Evolutionary conservation across 2,113 vertebrate species (phyloP).

Genomic region (Crotalus helleri): DNA sequence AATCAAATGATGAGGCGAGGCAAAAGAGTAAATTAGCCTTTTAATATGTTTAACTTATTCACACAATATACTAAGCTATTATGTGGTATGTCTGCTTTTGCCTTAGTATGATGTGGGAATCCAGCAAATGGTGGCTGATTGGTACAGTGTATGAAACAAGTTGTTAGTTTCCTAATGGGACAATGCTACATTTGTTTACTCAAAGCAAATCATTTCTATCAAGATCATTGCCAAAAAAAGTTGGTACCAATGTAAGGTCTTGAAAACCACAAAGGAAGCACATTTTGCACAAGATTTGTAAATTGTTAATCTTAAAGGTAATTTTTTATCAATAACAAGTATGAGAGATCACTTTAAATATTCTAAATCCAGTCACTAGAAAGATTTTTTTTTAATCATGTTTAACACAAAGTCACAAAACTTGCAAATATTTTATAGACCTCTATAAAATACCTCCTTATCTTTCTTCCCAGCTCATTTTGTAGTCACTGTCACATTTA

Average conservation of each 20-base stretch:
- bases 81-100: background rate
- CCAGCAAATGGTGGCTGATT: background rate
- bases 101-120: background rate
- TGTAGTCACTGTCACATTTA: constrained; percentile 64
- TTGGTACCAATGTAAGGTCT: background rate
- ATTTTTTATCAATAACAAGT: background rate
- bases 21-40: constrained; percentile 8
- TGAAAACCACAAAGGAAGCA: background rate
- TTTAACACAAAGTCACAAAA: constrained; percentile 65
- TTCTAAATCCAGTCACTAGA: background rate
- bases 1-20: background rate
- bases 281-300: background rate
- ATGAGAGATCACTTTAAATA: background rate
- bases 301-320: background rate
- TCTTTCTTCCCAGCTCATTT: constrained; percentile 68
- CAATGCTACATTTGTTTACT: constrained; percentile 11
- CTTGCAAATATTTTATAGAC: constrained; percentile 69
- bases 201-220: background rate
- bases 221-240: background rate
- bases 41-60: background rate
- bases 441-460: constrained; percentile 71
- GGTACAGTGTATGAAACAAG: background rate
- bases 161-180: constrained; percentile 15
- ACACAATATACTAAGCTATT: background rate
- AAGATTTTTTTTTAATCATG: constrained; percentile 40